Conservation (phyloP, 2,888 invertebrate species). For the Apomyelois bistriatella region DNA sequence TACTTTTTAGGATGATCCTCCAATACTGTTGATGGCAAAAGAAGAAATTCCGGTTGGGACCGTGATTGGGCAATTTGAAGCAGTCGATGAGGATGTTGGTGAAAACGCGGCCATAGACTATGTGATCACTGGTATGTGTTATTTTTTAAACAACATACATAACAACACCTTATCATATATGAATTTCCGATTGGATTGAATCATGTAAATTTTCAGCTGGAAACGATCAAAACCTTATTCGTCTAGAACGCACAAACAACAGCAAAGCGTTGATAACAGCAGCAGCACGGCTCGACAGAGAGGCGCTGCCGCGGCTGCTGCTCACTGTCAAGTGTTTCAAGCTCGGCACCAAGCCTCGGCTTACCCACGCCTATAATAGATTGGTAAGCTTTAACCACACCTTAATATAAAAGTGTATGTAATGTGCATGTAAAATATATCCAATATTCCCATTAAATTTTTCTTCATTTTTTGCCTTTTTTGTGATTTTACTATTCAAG, state of each 20-base stretch:
- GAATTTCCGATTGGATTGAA: too few species aligned
- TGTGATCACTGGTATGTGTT: constrained; percentile 79
- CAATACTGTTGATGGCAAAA: constrained; percentile 80
- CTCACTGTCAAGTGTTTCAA: constrained; percentile 87
- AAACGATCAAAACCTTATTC: constrained; percentile 83
- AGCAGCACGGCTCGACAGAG: constrained; percentile 83
- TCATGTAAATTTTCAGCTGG: constrained; percentile 71
- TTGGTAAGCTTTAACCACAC: constrained; percentile 71
- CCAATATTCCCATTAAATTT: background rate
- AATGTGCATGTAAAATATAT: too few species aligned
- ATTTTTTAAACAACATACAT: too few species aligned
- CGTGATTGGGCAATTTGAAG: constrained; percentile 83
- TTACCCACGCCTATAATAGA: constrained; percentile 82
- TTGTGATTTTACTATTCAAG: background rate
- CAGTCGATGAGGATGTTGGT: constrained; percentile 86
- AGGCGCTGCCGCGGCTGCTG: constrained; percentile 75
- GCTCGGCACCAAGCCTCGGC: constrained; percentile 54
- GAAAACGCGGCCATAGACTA: constrained; percentile 89
- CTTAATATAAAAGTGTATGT: too few species aligned
- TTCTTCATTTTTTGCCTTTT: background rate
- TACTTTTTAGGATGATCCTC: constrained; percentile 81
- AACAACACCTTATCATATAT: too few species aligned
- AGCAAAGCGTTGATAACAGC: constrained; percentile 83
- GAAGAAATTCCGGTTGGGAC: constrained; percentile 85
- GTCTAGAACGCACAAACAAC: constrained; percentile 81